These are phyloP conservation scores for Taenioides sp. DNA, from an alignment of 2,797 vertebrate species.

Conservation along the genomic window DNA sequence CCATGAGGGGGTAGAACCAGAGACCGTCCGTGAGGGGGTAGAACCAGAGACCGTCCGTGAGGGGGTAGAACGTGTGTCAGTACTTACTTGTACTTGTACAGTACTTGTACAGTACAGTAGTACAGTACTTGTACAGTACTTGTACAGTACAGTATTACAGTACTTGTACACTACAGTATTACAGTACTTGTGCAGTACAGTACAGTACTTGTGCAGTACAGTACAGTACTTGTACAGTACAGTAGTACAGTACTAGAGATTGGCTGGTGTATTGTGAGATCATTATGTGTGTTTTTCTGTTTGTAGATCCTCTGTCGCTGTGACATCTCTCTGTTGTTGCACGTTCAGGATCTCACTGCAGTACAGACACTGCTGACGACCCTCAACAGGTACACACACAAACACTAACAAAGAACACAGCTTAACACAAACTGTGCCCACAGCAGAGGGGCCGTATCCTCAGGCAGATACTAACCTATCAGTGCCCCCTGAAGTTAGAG, in stretches of 20 bases:
- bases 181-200: neutral
- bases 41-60: neutral
- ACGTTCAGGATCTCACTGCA: neutral
- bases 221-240: too few relatives aligned
- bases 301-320: neutral
- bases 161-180: too few relatives aligned
- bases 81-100: too few relatives aligned
- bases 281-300: neutral
- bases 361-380: neutral
- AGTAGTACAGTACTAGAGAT: neutral
- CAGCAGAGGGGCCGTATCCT: neutral
- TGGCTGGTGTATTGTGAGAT: neutral
- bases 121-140: neutral
- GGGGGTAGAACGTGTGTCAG: neutral
- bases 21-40: neutral
- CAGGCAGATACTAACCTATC: conserved; percentile 1
- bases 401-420: conserved; percentile 1
- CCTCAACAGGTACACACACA: conserved; percentile 1
- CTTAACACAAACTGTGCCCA: neutral
- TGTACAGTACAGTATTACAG: too few relatives aligned
- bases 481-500: neutral
- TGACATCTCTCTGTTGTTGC: neutral
- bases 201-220: too few relatives aligned
- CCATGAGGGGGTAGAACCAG: neutral
- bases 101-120: too few relatives aligned